Evolutionary conservation across 2,113 vertebrate species (phyloP).

Genomic region (Scopus umbretta): DNA sequence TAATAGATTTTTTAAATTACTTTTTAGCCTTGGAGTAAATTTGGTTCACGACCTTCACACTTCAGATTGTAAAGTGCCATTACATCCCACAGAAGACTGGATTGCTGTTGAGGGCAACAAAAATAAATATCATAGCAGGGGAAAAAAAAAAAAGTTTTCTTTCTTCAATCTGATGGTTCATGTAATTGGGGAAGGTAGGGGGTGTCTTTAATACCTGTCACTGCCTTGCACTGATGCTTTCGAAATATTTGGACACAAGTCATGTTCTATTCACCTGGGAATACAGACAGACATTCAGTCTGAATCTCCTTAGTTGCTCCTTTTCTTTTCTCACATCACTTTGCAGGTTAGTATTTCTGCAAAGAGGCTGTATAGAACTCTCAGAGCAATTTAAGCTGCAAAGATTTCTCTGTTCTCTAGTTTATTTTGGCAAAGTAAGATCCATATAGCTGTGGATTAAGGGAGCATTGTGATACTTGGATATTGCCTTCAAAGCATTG

Average conservation of each 20-base stretch:
- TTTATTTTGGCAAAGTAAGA: constrained; percentile 4
- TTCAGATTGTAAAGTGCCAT: not conserved
- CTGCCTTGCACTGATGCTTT: not conserved
- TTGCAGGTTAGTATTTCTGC: not conserved
- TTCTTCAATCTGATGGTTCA: not conserved
- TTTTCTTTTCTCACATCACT: not conserved
- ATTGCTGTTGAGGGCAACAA: not conserved
- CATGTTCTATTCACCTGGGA: not conserved
- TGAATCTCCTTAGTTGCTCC: not conserved
- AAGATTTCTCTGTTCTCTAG: not conserved
- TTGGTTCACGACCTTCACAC: not conserved
- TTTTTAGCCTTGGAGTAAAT: not conserved
- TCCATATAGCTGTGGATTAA: not conserved
- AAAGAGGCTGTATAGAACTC: not conserved
- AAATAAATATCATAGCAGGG: not conserved
- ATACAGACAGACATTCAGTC: not conserved
- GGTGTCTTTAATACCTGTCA: not conserved
- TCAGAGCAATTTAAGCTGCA: not conserved
- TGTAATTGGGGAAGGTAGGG: not conserved
- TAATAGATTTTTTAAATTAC: not conserved
- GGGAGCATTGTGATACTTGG: not conserved
- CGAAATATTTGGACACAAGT: constrained; percentile 26
- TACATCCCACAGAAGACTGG: not conserved
- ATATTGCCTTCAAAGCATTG: not conserved
- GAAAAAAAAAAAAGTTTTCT: not conserved